phyloP scores from a whole-genome alignment of 1,140 invertebrate genomes.

The Nixonia krombeini region DNA sequence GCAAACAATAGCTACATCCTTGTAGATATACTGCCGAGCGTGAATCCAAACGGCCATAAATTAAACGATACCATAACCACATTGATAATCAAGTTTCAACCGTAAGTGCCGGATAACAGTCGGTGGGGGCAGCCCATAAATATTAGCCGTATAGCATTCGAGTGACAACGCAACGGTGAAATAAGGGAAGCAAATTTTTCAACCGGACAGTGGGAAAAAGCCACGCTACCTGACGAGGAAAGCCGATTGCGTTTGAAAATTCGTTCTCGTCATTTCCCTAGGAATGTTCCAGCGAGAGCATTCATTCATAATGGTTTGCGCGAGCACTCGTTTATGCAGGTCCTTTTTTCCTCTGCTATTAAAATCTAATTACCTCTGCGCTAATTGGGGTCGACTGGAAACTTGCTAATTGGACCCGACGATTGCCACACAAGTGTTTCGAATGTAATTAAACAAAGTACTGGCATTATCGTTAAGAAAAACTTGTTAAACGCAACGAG shows the following conservation, averaged over 20 bases:
- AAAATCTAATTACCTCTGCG: slow-evolving; percentile 10
- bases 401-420: slow-evolving; percentile 10
- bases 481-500: background rate
- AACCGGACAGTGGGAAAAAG: too few species aligned
- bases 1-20: slow-evolving; percentile 21
- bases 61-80: slow-evolving; percentile 35
- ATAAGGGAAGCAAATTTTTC: too few species aligned
- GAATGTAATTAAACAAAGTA: background rate
- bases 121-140: too few species aligned
- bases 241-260: too few species aligned
- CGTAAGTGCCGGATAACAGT: slow-evolving; percentile 40
- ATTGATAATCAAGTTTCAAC: slow-evolving; percentile 42
- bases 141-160: too few species aligned
- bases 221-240: too few species aligned
- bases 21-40: slow-evolving; percentile 22
- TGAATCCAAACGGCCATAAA: slow-evolving; percentile 29
- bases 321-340: background rate
- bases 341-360: background rate
- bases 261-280: background rate
- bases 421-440: background rate
- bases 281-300: slow-evolving; percentile 1
- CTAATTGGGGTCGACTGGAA: slow-evolving; percentile 12
- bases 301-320: slow-evolving; percentile 1
- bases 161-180: too few species aligned
- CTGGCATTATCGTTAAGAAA: background rate